Conservation (phyloP, 2,797 vertebrate genomes). For the Pseudochirops corinnae region DNA sequence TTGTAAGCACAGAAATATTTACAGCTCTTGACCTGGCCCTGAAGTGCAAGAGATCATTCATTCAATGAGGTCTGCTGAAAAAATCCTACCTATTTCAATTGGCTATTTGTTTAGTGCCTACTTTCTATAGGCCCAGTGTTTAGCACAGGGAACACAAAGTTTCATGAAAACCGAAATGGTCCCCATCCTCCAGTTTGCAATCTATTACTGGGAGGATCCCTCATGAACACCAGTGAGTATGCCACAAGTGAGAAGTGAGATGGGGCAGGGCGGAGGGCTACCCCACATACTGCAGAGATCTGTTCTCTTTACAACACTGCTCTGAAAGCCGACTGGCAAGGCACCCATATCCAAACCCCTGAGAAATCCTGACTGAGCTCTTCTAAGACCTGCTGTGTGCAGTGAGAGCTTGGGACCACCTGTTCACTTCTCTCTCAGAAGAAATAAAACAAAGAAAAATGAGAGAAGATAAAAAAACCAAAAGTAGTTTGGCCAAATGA, state of each 20-base stretch:
- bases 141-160: neutral
- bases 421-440: neutral
- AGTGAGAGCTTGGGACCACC: neutral
- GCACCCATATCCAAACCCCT: neutral
- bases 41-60: constrained; percentile 27
- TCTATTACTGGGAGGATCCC: neutral
- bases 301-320: neutral
- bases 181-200: neutral
- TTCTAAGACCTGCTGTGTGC: neutral
- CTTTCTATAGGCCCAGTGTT: neutral
- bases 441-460: neutral
- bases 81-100: neutral
- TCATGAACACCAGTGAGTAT: neutral
- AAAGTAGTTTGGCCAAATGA: too few relatives aligned
- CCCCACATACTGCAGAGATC: neutral
- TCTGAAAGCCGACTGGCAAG: constrained; percentile 16
- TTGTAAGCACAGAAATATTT: neutral
- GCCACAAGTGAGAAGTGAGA: neutral
- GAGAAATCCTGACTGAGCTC: neutral
- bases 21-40: constrained; percentile 42
- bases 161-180: neutral
- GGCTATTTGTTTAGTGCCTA: neutral
- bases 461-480: too few relatives aligned
- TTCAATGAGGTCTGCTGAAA: constrained; percentile 12
- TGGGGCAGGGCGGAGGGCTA: neutral